phyloP scores from a whole-genome alignment of 1,140 invertebrate genomes.

The Papilio machaon region DNA sequence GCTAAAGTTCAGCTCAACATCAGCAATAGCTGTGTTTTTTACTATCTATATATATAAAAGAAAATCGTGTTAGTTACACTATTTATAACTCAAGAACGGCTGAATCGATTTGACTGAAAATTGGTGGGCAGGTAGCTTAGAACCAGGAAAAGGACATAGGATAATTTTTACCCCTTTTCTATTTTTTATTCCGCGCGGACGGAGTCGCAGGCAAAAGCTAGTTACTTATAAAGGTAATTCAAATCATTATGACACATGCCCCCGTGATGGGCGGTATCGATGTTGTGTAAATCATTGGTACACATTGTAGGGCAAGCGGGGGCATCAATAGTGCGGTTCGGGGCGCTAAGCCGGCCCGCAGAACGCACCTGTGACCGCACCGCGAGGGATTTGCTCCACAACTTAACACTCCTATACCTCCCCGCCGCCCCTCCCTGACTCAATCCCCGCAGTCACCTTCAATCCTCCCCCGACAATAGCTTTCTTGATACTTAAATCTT shows the following conservation, averaged over 20 bases:
- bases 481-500: conserved; percentile 28
- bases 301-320: conserved; percentile 11
- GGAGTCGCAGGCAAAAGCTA: too few relatives aligned
- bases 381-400: conserved; percentile 44
- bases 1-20: too few relatives aligned
- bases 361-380: conserved; percentile 57
- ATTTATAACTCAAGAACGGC: too few relatives aligned
- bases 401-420: conserved; percentile 42
- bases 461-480: conserved; percentile 16
- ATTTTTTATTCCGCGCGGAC: too few relatives aligned
- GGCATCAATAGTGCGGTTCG: conserved; percentile 51
- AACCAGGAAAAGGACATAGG: too few relatives aligned
- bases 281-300: conserved; percentile 47
- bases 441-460: conserved; percentile 31
- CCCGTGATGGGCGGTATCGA: not conserved
- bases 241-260: not conserved
- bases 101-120: too few relatives aligned
- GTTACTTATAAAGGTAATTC: not conserved
- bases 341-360: conserved; percentile 50
- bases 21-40: too few relatives aligned
- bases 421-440: not conserved
- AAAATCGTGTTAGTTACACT: too few relatives aligned
- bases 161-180: too few relatives aligned
- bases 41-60: too few relatives aligned
- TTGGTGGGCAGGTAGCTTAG: too few relatives aligned